phyloP scores from a whole-genome alignment of 2,113 vertebrate genomes.

The Chascanopsetta lugubris region DNA sequence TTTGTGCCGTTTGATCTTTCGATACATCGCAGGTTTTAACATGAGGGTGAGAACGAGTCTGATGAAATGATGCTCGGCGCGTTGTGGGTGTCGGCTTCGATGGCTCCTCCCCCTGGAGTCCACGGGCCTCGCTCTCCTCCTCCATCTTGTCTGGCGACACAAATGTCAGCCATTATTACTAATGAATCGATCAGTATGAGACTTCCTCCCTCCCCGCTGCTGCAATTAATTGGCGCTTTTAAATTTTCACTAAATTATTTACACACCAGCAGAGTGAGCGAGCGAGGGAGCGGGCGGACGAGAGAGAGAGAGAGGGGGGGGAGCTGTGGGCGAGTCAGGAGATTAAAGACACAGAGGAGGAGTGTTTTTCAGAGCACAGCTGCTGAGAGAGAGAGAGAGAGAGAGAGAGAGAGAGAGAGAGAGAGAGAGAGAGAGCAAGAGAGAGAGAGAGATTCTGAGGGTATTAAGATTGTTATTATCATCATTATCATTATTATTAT shows the following conservation, averaged over 20 bases:
- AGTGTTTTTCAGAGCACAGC: constrained; percentile 5
- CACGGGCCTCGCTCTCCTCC: constrained; percentile 14
- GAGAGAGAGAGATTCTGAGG: too few relatives aligned
- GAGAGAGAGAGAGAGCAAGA: too few relatives aligned
- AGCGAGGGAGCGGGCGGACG: too few relatives aligned
- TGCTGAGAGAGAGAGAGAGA: background rate
- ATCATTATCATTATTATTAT: too few relatives aligned
- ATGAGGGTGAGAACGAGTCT: too few relatives aligned
- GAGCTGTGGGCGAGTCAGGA: constrained; percentile 37
- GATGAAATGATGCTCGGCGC: too few relatives aligned
- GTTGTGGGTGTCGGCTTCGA: background rate
- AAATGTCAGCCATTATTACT: constrained; percentile 82
- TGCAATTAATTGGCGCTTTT: constrained; percentile 78
- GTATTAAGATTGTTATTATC: too few relatives aligned
- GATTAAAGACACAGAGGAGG: constrained; percentile 54
- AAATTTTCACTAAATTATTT: constrained; percentile 81
- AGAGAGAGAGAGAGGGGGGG: too few relatives aligned
- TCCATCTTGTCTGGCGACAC: constrained; percentile 26
- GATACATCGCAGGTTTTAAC: background rate
- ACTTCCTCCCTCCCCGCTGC: constrained; percentile 75
- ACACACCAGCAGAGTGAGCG: constrained; percentile 63
- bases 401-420: too few relatives aligned
- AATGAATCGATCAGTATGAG: constrained; percentile 72
- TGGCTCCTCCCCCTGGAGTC: constrained; percentile 9
- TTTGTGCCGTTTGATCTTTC: too few relatives aligned